Evolutionary conservation across 2,797 vertebrate species (phyloP).

Genomic region (Sorex maritimensis): DNA sequence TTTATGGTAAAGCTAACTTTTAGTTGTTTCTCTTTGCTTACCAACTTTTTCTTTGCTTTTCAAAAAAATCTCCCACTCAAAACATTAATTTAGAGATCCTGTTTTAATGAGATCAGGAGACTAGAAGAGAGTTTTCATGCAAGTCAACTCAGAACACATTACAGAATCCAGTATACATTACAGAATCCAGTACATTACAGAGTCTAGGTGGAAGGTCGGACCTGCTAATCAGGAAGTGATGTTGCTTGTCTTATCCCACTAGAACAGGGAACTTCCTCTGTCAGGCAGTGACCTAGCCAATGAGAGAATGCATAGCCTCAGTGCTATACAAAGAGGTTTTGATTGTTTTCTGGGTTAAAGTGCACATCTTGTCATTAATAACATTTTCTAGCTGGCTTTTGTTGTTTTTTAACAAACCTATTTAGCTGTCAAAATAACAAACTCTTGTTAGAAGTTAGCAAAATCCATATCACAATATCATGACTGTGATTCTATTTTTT

Average conservation of each 20-base stretch:
- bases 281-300: too few species aligned
- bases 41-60: conserved; percentile 35
- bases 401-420: not conserved
- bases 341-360: too few species aligned
- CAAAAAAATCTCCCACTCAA: not conserved
- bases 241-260: too few species aligned
- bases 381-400: not conserved
- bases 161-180: not conserved
- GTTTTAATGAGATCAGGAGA: not conserved
- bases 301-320: too few species aligned
- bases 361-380: too few species aligned
- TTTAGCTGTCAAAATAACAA: not conserved
- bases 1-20: not conserved
- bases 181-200: too few species aligned
- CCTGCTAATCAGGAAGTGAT: not conserved
- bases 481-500: not conserved
- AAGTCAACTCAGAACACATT: not conserved
- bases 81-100: not conserved
- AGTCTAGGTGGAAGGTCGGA: too few species aligned
- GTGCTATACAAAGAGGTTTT: too few species aligned
- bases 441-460: not conserved
- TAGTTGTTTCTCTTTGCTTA: not conserved
- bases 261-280: too few species aligned
- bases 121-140: not conserved
- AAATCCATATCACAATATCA: not conserved